Percentiles rank a stretch among this genome's conserved stretches.
phyloP scores from a whole-genome alignment of 2,888 invertebrate species.

The Amphipoea oculea region DNA sequence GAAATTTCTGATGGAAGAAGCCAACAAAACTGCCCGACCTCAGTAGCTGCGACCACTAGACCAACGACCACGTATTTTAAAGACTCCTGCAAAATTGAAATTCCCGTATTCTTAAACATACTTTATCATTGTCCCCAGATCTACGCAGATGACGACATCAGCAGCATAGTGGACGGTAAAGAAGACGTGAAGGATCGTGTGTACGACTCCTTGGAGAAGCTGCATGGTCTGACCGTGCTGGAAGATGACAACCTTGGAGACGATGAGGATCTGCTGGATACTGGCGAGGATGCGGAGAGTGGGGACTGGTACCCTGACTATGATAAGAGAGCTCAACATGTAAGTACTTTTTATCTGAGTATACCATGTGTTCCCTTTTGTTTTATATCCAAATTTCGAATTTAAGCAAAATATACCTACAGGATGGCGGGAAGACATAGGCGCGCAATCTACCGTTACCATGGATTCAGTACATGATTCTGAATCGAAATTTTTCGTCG shows the following conservation, averaged over 20 bases:
- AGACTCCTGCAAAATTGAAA: background rate
- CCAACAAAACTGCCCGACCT: background rate
- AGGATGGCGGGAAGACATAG: too few relatives aligned
- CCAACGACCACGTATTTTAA: background rate
- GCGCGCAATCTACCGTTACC: too few relatives aligned
- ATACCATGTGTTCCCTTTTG: too few relatives aligned
- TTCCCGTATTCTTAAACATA: background rate
- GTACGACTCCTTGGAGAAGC: slow-evolving; percentile 79
- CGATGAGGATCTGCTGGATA: slow-evolving; percentile 81
- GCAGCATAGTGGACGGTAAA: slow-evolving; percentile 69
- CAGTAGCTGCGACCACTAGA: too few relatives aligned
- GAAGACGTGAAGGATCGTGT: slow-evolving; percentile 62
- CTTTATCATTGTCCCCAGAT: slow-evolving; percentile 73
- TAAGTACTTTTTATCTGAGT: slow-evolving; percentile 54
- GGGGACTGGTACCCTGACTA: slow-evolving; percentile 86
- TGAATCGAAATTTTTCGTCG: too few relatives aligned
- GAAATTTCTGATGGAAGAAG: background rate
- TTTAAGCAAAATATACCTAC: too few relatives aligned
- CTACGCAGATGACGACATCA: slow-evolving; percentile 84
- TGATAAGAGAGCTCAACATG: slow-evolving; percentile 80
- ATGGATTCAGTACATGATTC: too few relatives aligned
- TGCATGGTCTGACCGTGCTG: slow-evolving; percentile 83
- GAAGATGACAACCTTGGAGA: slow-evolving; percentile 82
- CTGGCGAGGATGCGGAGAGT: slow-evolving; percentile 76
- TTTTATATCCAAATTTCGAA: too few relatives aligned